Base-by-base conservation (phyloP, 2,797 vertebrate species). In the Enteromius trimaculatus region DNA sequence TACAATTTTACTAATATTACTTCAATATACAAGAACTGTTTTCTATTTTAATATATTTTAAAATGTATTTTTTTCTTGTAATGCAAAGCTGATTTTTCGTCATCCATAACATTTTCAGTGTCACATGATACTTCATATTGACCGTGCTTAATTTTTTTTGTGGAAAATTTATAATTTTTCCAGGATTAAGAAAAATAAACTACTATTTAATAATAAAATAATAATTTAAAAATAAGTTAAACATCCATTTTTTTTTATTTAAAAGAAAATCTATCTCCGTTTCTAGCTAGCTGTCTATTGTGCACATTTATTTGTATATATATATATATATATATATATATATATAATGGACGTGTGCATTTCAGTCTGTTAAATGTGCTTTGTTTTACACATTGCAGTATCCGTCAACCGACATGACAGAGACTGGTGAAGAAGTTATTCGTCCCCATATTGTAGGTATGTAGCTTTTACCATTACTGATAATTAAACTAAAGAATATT, bases 381-480 rank as follows among this genome's bases (percentile, higher is more conserved):
- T 42, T 29, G 16, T 62, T 85, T 51, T 29, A 83, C 21, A 68
- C 75, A 65, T 77, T 85, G 23, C 86, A 97, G 96, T 90, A 93
- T 89, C 92, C 96, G 3, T 90, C 64, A 7, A 90, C 92, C 68
- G 93, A 94, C 62, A 66, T 94, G 0, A 88, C 87, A 8, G 92
- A 93, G 21, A 90, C 84, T 1, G 91, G 92, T 21, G 90, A 88
- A 13, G 88, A 93, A 77, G 71, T 93, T 64, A 78, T 88, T 0
- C 86, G 89, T 49, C 93, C 95, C 0, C 90, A 93, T 69, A 89
- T 95, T 1, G 84, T 95, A 71, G 94, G 94, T 95, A 93, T 79
- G 89, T 53, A 80, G 51, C 55, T 23, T 39, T 49, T 26, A 26
- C 21, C 51, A 58, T 37, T 49, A 42, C 21, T 44, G 14, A 62